Evolutionary conservation across 2,888 invertebrate species (phyloP), one percentile per base, ranked within the genome.

Genomic region (Lycia hirtaria): DNA sequence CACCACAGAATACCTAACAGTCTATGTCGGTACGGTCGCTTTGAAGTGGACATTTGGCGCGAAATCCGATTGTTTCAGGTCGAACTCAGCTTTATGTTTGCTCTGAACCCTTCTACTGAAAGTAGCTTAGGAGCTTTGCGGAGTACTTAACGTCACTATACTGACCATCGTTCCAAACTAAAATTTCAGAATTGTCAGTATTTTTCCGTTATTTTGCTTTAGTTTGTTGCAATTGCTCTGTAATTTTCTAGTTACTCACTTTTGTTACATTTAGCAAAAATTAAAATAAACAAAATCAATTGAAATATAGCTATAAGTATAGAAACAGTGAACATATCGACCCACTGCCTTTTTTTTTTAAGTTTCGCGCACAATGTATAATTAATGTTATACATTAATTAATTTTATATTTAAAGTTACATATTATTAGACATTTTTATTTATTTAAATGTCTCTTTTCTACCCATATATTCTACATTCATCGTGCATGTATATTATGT

Each of bases 11-110:
- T 47, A 47, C 5, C 14, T 10, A 47, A 12, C 47, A 24, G 19
- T 20, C 19, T 5, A 10, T 65, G 63, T 62, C 67, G 65, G 62
- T 59, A 64, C 65, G 54, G 44, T 51, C 54, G 45, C 55, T 60
- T 60, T 56, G 38, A 37, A 56, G 43, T 44, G 53, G 56, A 54
- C 60, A 58, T 66, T 66, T 53, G 59, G 48, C 58, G 54, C 51
- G 33, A 45, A 63, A 65, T 60, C 44, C 41, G 51, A 60, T 63
- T 63, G 58, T 63, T 56, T 32, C 38, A 20, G 52, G 43, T 52
- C 52, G 32, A 43, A 33, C 26, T 43, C 43, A 35, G 43, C 44
- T 43, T 44, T 52, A 51, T 26, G 41, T 43, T 33, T 41, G 44
- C 43, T 26, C 33, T 43, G 38, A 43, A 43, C 32, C 41, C 51